These are phyloP conservation scores for Hydra vulgaris DNA, from an alignment of 30 jellyfish, hydroid and myxozoan genomes.

Conservation along the genomic window DNA sequence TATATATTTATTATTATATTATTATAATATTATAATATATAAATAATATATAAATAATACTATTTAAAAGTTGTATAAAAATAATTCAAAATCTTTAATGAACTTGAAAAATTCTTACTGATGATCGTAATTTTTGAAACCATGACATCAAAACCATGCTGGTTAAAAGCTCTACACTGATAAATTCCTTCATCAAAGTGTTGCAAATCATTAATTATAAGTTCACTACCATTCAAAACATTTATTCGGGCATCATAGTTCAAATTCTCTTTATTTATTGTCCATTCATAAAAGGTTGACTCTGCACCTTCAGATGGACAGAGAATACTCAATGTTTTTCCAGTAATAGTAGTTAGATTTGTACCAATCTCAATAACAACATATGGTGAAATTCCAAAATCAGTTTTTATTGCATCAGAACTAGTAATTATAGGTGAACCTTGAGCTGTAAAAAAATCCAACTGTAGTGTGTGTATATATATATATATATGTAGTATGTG, in stretches of 20 bases:
- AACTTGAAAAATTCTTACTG: conserved; percentile 23
- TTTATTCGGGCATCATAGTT: conserved; percentile 38
- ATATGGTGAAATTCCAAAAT: conserved; percentile 17
- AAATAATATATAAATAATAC: no score
- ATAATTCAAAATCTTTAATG: not conserved
- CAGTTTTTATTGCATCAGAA: conserved; percentile 10
- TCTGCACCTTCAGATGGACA: conserved; percentile 71
- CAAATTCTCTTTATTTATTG: conserved; percentile 48
- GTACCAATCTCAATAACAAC: conserved; percentile 58
- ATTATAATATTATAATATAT: no score
- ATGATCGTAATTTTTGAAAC: conserved; percentile 29
- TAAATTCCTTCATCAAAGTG: conserved; percentile 75
- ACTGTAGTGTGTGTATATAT: no score
- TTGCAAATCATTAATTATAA: conserved; percentile 43
- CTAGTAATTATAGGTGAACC: conserved; percentile 82
- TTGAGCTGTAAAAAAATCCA: conserved; percentile 43
- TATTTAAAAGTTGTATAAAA: no score
- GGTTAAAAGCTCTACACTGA: conserved; percentile 53
- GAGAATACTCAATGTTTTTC: conserved; percentile 41
- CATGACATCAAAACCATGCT: conserved; percentile 57
- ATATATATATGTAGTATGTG: no score
- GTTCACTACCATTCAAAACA: conserved; percentile 21
- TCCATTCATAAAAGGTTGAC: conserved; percentile 48
- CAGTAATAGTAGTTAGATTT: conserved; percentile 53
- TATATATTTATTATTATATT: no score